Conservation (phyloP, 1,140 invertebrate species). For the Sesamia nonagrioides region DNA sequence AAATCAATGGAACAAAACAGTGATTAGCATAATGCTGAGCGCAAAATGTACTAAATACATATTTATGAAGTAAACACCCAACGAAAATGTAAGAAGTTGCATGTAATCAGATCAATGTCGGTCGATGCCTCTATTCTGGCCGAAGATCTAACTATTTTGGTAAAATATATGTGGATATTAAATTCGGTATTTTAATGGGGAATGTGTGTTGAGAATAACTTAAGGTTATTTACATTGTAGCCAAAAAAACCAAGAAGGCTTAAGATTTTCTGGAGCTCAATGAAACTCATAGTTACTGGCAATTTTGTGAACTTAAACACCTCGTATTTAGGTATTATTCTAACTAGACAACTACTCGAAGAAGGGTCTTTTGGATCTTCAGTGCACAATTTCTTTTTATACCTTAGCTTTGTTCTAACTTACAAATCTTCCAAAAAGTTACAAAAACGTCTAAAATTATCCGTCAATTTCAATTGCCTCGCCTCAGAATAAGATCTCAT, state of each 20-base stretch:
- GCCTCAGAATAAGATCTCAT: slow-evolving; percentile 14
- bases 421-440: background rate
- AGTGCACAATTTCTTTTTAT: no score
- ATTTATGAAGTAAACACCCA: slow-evolving; percentile 48
- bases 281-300: no score
- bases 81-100: slow-evolving; percentile 38
- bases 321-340: no score
- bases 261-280: no score
- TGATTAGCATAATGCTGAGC: slow-evolving; percentile 17
- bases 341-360: no score
- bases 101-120: slow-evolving; percentile 29
- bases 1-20: slow-evolving; percentile 52
- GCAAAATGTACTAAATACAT: slow-evolving; percentile 53
- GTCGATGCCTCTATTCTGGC: slow-evolving; percentile 12
- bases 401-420: no score
- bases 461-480: background rate
- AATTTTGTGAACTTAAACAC: no score
- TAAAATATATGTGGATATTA: background rate
- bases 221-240: no score
- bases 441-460: background rate
- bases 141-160: background rate
- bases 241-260: no score
- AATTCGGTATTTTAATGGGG: no score
- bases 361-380: no score
- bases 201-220: no score